Percentiles rank a stretch among this genome's conserved stretches.
Evolutionary conservation across 2,888 invertebrate species (phyloP).

Genomic region (Drosophila robusta): DNA sequence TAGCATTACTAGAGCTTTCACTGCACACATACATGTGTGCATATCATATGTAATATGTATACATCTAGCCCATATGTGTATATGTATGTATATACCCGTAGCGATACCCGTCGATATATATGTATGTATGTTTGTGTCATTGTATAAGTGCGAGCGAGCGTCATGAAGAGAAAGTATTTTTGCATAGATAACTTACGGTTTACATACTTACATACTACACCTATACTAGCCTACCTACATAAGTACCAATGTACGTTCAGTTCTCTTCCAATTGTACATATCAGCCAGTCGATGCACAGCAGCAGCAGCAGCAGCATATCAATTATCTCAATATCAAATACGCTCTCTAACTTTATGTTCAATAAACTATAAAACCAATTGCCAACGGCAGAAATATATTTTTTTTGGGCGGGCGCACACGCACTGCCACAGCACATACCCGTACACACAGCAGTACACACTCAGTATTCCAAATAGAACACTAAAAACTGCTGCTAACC

Average conservation of each 20-base stretch:
- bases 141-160: constrained; percentile 2
- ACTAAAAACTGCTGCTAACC: constrained; percentile 59
- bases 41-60: too few species aligned
- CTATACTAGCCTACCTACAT: constrained; percentile 18
- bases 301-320: constrained; percentile 38
- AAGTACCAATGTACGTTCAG: constrained; percentile 44
- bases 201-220: constrained; percentile 22
- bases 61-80: constrained; percentile 9
- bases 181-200: constrained; percentile 44
- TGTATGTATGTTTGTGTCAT: constrained; percentile 6
- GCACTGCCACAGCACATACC: constrained; percentile 21
- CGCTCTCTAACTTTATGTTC: constrained; percentile 60
- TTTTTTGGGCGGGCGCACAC: constrained; percentile 34
- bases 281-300: constrained; percentile 48
- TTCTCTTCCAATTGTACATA: constrained; percentile 72
- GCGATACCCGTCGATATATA: constrained; percentile 12
- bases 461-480: constrained; percentile 26
- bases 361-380: constrained; percentile 64
- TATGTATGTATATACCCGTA: constrained; percentile 25
- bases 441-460: constrained; percentile 15
- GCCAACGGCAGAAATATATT: constrained; percentile 28
- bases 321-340: constrained; percentile 32
- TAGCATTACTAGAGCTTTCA: too few species aligned
- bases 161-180: constrained; percentile 33
- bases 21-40: neutral